phyloP scores from a whole-genome alignment of 2,888 invertebrate species.

The Andrena chrysosceles region DNA sequence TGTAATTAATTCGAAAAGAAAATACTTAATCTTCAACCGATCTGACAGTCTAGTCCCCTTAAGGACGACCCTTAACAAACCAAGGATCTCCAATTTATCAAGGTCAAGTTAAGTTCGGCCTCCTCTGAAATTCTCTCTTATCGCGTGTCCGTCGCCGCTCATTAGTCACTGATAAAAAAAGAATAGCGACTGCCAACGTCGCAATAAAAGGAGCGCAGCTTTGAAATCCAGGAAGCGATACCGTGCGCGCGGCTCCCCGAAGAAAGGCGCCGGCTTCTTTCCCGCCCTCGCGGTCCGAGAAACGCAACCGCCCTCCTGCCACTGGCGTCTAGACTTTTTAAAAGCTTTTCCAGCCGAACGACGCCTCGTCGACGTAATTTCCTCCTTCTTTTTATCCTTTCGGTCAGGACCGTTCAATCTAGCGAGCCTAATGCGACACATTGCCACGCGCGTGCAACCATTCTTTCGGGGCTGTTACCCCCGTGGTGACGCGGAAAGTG shows the following conservation, averaged over 20 bases:
- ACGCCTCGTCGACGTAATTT: conserved; percentile 56
- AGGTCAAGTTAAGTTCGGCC: background rate
- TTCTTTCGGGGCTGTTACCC: conserved; percentile 65
- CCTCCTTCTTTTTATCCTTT: conserved; percentile 27
- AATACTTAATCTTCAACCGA: too few species aligned
- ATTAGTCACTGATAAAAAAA: conserved; percentile 36
- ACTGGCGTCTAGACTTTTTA: conserved; percentile 48
- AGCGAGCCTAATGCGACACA: conserved; percentile 57
- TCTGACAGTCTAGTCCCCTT: too few species aligned
- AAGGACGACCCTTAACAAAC: background rate
- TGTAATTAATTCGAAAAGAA: too few species aligned
- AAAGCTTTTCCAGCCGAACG: conserved; percentile 60
- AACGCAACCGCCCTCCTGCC: background rate
- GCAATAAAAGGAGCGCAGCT: conserved; percentile 9
- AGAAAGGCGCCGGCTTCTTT: background rate
- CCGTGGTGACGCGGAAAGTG: background rate
- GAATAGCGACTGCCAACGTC: background rate
- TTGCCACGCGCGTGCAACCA: conserved; percentile 56
- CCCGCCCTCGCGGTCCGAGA: background rate
- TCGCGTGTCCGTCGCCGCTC: conserved; percentile 20
- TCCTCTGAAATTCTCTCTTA: conserved; percentile 17
- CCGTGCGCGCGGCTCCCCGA: background rate
- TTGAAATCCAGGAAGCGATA: conserved; percentile 6
- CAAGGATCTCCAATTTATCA: background rate
- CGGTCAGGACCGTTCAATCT: conserved; percentile 45